phyloP scores from a whole-genome alignment of 2,113 vertebrate species.

The Semnornis frantzii region DNA sequence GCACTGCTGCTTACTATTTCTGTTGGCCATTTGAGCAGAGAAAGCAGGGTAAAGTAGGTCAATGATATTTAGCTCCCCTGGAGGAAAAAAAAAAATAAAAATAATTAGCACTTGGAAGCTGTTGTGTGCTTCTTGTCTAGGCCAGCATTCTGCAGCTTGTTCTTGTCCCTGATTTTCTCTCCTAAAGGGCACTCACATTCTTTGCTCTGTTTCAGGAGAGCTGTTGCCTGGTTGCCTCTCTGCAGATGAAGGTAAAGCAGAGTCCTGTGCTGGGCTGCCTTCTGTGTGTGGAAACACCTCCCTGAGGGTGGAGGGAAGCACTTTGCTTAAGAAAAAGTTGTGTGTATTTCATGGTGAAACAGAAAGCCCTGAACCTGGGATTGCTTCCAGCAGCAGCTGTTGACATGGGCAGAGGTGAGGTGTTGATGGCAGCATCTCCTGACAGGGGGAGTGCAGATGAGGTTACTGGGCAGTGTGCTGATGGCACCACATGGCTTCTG shows the following conservation, averaged over 20 bases:
- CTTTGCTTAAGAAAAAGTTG: neutral
- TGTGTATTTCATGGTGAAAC: neutral
- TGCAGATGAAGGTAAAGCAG: neutral
- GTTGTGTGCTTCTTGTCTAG: neutral
- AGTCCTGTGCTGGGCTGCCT: neutral
- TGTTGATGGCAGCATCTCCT: neutral
- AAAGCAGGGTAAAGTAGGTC: neutral
- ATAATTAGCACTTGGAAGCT: neutral
- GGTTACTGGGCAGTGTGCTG: rapidly evolving
- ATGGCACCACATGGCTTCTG: rapidly evolving
- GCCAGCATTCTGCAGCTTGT: neutral
- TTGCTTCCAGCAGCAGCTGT: neutral
- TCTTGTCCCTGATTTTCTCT: neutral
- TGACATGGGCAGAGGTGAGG: neutral
- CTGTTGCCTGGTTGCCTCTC: neutral
- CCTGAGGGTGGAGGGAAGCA: neutral
- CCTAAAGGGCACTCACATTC: neutral
- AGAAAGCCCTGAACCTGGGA: neutral
- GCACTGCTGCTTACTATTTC: neutral
- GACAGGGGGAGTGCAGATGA: neutral
- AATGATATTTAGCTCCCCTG: neutral
- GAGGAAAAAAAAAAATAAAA: neutral
- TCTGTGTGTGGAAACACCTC: neutral
- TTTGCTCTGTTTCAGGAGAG: neutral
- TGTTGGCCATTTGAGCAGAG: neutral